Conservation (phyloP, 1,140 invertebrate species). For the Drosophila sp. region DNA sequence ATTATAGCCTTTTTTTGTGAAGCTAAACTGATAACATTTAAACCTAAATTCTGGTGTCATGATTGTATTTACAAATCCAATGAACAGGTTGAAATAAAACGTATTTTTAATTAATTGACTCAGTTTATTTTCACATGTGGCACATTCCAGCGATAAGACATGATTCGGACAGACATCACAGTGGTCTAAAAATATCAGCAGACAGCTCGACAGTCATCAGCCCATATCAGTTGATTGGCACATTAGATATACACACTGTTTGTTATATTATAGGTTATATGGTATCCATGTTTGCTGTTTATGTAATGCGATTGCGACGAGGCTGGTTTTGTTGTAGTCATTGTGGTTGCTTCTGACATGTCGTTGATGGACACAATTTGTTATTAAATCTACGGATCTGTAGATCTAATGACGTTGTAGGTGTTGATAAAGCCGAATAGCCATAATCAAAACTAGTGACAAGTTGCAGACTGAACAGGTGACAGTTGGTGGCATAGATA, state of each 20-base stretch:
- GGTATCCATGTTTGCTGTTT: slow-evolving; percentile 42
- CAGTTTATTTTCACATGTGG: slow-evolving; percentile 12
- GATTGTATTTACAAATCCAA: too few relatives aligned
- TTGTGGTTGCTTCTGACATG: slow-evolving; percentile 36
- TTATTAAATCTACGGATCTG: slow-evolving; percentile 56
- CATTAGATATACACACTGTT: slow-evolving; percentile 38
- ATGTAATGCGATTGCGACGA: slow-evolving; percentile 1
- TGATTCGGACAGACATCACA: slow-evolving; percentile 5
- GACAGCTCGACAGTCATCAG: slow-evolving; percentile 22
- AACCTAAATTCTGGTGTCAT: too few relatives aligned
- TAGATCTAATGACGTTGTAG: slow-evolving; percentile 45
- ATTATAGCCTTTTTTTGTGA: too few relatives aligned
- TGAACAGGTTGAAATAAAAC: too few relatives aligned
- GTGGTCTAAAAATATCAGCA: slow-evolving; percentile 38
- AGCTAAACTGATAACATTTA: too few relatives aligned
- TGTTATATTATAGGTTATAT: too few relatives aligned
- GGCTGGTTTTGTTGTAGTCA: not conserved
- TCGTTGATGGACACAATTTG: slow-evolving; percentile 62
- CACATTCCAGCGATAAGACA: slow-evolving; percentile 21
- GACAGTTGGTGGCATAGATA: not conserved
- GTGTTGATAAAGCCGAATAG: slow-evolving; percentile 31
- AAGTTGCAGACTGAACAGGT: not conserved
- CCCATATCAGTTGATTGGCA: slow-evolving; percentile 40
- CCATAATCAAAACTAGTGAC: not conserved
- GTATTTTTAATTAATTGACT: too few relatives aligned